A percentile compares a stretch with the other conserved stretches of the same genome.
Conservation (phyloP, 2,797 vertebrate species). For the Antrozous pallidus region DNA sequence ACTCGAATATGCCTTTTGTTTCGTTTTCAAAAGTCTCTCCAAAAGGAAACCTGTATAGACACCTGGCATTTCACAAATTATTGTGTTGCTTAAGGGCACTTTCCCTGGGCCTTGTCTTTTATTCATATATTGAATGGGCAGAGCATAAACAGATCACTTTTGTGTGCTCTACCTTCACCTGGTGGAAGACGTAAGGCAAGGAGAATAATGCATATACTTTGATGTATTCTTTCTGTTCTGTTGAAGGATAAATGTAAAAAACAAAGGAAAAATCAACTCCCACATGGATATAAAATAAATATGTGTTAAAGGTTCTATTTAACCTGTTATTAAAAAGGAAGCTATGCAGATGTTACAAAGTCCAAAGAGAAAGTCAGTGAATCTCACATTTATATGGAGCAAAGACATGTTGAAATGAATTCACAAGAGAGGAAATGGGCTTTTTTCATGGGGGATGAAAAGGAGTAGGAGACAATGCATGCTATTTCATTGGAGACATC, state of each 20-base stretch:
- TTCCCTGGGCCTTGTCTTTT: conserved; percentile 56
- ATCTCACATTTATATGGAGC: background rate
- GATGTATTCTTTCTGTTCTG: conserved; percentile 36
- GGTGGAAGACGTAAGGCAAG: background rate
- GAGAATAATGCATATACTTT: background rate
- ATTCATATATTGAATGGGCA: conserved; percentile 65
- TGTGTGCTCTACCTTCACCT: background rate
- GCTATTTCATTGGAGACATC: background rate
- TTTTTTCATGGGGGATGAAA: background rate
- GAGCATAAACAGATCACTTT: conserved; percentile 44
- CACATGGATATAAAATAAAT: background rate
- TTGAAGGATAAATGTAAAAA: background rate
- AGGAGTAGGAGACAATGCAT: fast-evolving
- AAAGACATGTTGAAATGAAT: background rate
- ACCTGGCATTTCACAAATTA: conserved; percentile 74
- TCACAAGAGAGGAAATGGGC: background rate
- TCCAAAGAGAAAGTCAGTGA: background rate
- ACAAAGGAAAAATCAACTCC: background rate
- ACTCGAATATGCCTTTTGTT: conserved; percentile 69
- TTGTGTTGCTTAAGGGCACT: conserved; percentile 64
- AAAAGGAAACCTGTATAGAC: conserved; percentile 60
- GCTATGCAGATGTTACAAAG: background rate
- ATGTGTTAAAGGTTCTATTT: background rate
- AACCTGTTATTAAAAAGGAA: background rate
- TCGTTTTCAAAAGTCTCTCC: conserved; percentile 64